Percentiles rank a stretch among this genome's conserved stretches.
Evolutionary conservation across 2,797 vertebrate species (phyloP).

Genomic region (Coregonus sp.): DNA sequence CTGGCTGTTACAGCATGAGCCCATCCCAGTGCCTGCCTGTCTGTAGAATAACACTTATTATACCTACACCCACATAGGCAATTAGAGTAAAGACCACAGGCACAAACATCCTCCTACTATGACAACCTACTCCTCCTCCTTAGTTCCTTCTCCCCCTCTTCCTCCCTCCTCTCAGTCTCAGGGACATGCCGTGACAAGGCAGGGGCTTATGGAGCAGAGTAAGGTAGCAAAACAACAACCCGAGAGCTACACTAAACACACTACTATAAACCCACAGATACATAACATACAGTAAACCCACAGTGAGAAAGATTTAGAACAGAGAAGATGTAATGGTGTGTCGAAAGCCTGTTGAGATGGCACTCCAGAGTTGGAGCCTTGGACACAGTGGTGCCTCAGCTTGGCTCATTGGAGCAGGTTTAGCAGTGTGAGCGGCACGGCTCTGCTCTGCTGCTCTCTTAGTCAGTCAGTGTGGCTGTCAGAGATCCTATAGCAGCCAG

Average conservation of each 20-base stretch:
- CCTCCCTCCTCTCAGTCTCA: slow-evolving; percentile 4
- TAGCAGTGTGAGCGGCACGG: neutral
- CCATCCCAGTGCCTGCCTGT: neutral
- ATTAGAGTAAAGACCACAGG: slow-evolving; percentile 4
- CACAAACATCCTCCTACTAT: slow-evolving; percentile 8
- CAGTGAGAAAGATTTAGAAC: neutral
- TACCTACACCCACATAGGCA: neutral
- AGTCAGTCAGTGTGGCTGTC: neutral
- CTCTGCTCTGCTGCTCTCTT: neutral
- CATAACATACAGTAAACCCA: neutral
- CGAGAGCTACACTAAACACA: neutral
- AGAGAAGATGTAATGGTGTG: neutral
- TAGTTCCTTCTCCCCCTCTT: neutral
- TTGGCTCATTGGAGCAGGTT: neutral
- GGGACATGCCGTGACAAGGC: neutral
- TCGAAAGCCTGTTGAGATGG: neutral
- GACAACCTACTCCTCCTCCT: neutral
- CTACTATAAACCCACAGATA: neutral
- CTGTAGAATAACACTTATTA: neutral
- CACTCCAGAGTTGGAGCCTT: neutral
- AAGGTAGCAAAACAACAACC: slow-evolving; percentile 34
- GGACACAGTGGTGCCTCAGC: neutral
- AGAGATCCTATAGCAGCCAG: neutral
- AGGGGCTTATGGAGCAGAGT: slow-evolving; percentile 12
- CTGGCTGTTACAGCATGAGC: neutral